phyloP scores from a whole-genome alignment of 2,888 invertebrate species.

The Cynaeus angustus region DNA sequence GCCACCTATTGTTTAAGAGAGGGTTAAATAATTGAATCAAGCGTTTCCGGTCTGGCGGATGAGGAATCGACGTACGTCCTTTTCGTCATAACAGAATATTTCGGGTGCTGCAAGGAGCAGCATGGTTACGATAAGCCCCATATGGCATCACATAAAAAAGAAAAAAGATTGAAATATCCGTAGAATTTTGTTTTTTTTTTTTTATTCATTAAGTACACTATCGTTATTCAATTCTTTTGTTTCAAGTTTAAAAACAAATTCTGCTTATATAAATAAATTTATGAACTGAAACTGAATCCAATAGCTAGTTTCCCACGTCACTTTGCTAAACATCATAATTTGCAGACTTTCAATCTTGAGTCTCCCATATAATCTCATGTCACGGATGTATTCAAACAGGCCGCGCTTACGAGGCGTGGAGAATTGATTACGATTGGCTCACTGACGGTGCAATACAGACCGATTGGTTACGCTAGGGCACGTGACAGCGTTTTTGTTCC shows the following conservation, averaged over 20 bases:
- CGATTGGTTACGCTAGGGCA: slow-evolving; percentile 76
- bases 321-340: slow-evolving; percentile 56
- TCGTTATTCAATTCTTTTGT: too few species aligned
- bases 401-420: slow-evolving; percentile 68
- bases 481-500: slow-evolving; percentile 73
- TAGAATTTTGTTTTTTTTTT: neutral
- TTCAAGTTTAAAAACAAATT: too few species aligned
- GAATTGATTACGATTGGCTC: slow-evolving; percentile 68
- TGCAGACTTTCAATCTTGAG: slow-evolving; percentile 37
- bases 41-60: slow-evolving; percentile 64
- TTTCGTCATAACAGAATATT: slow-evolving; percentile 60
- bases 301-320: slow-evolving; percentile 56
- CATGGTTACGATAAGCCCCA: slow-evolving; percentile 41
- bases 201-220: too few species aligned
- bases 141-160: slow-evolving; percentile 33
- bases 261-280: too few species aligned
- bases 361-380: slow-evolving; percentile 70
- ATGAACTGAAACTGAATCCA: too few species aligned
- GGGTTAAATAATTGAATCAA: slow-evolving; percentile 73
- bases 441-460: slow-evolving; percentile 59
- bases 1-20: slow-evolving; percentile 73
- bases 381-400: slow-evolving; percentile 67
- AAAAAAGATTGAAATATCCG: neutral
- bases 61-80: slow-evolving; percentile 51
- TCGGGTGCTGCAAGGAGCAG: slow-evolving; percentile 53